phyloP scores from a whole-genome alignment of 2,888 invertebrate genomes.

The Ophonus ardosiacus region DNA sequence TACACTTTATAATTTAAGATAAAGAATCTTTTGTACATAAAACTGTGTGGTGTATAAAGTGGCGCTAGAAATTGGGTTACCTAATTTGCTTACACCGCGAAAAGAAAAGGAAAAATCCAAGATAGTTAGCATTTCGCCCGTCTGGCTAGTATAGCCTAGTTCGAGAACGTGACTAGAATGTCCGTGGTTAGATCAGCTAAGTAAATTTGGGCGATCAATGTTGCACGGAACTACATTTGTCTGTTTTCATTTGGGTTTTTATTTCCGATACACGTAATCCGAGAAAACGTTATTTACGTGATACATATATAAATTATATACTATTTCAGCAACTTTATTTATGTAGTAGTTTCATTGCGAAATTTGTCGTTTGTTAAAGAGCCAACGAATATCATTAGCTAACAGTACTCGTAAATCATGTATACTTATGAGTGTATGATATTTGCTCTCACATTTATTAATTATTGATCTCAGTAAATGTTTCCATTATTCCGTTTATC shows the following conservation, averaged over 20 bases:
- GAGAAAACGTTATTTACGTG: not conserved
- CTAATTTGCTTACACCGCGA: not conserved
- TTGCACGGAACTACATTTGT: not conserved
- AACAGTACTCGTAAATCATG: too few relatives aligned
- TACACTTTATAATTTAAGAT: too few relatives aligned
- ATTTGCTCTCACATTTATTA: too few relatives aligned
- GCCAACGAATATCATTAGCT: too few relatives aligned
- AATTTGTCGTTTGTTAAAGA: too few relatives aligned
- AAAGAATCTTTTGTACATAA: too few relatives aligned
- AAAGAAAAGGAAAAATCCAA: slow-evolving; percentile 1
- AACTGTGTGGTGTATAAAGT: too few relatives aligned
- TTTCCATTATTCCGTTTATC: too few relatives aligned
- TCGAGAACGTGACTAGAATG: slow-evolving; percentile 1
- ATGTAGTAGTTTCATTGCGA: too few relatives aligned
- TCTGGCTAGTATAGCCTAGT: not conserved
- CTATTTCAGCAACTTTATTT: not conserved
- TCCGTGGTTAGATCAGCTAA: not conserved
- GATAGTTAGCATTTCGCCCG: not conserved
- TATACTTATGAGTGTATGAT: too few relatives aligned
- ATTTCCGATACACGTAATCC: not conserved
- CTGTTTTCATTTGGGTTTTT: not conserved
- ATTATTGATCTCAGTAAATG: too few relatives aligned
- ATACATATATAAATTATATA: not conserved
- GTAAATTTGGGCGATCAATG: slow-evolving; percentile 5
- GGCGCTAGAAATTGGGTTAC: too few relatives aligned